Evolutionary conservation across 2,888 invertebrate genomes (phyloP).

Genomic region (Chaitophorus viminalis): DNA sequence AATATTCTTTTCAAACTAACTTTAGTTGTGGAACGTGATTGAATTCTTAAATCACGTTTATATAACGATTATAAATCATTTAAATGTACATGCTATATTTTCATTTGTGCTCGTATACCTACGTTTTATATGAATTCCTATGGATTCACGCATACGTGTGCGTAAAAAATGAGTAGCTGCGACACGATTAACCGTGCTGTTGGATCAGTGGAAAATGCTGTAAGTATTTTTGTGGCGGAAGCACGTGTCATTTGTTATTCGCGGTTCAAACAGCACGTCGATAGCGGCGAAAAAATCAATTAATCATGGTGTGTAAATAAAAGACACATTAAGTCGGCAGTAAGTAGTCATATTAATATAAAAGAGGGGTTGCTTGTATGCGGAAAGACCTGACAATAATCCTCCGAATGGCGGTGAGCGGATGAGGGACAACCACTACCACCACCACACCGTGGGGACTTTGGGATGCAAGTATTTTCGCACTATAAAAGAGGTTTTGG

Average conservation of each 20-base stretch:
- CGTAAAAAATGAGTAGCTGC: not conserved
- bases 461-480: slow-evolving; percentile 56
- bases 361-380: slow-evolving; percentile 27
- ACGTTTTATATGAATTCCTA: no score
- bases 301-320: slow-evolving; percentile 61
- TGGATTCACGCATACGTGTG: no score
- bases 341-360: slow-evolving; percentile 61
- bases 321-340: slow-evolving; percentile 61
- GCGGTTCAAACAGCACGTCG: slow-evolving; percentile 52
- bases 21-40: no score
- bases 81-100: no score
- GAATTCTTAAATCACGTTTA: no score
- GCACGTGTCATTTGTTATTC: slow-evolving; percentile 61
- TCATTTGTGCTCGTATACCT: not conserved
- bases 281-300: slow-evolving; percentile 53
- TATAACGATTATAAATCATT: no score
- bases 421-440: not conserved
- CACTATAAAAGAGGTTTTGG: slow-evolving; percentile 63
- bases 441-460: slow-evolving; percentile 44
- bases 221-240: not conserved
- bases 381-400: slow-evolving; percentile 52
- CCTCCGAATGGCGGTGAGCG: not conserved
- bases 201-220: not conserved
- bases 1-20: no score
- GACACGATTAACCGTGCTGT: not conserved